phyloP scores from a whole-genome alignment of 2,113 vertebrate genomes.

The Zosterops lateralis region DNA sequence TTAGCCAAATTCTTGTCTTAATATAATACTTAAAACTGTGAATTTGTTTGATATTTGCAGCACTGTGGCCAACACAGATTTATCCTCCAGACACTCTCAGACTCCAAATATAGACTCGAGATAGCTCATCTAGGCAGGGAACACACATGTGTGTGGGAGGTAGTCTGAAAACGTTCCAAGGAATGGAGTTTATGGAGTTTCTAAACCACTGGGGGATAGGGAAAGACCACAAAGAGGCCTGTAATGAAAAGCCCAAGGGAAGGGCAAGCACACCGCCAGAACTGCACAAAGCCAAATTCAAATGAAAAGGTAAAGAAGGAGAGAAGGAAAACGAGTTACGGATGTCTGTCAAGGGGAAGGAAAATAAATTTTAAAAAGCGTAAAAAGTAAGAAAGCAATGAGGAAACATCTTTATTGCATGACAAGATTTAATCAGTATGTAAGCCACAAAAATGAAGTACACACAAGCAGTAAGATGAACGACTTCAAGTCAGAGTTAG shows the following conservation, averaged over 20 bases:
- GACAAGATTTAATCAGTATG: not conserved
- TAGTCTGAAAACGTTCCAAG: not conserved
- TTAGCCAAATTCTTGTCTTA: not conserved
- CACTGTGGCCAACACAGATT: not conserved
- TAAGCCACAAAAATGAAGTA: not conserved
- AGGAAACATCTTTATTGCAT: not conserved
- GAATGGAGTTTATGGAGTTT: not conserved
- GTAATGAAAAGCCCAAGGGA: not conserved
- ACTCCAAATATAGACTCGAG: not conserved
- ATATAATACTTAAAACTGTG: not conserved
- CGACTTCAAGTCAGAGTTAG: not conserved
- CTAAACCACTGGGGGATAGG: not conserved
- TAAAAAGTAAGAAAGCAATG: not conserved
- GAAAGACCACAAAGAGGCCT: not conserved
- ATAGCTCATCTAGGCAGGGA: not conserved
- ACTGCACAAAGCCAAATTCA: not conserved
- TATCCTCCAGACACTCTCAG: not conserved
- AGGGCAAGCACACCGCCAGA: not conserved
- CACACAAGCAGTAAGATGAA: not conserved
- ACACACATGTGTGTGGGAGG: not conserved
- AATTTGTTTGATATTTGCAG: constrained; percentile 6
- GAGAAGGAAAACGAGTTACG: not conserved
- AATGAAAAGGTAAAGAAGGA: not conserved
- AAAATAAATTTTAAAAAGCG: not conserved
- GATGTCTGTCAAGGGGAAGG: not conserved